phyloP scores from a whole-genome alignment of 2,888 invertebrate genomes.

The Geotrupes spiniger region DNA sequence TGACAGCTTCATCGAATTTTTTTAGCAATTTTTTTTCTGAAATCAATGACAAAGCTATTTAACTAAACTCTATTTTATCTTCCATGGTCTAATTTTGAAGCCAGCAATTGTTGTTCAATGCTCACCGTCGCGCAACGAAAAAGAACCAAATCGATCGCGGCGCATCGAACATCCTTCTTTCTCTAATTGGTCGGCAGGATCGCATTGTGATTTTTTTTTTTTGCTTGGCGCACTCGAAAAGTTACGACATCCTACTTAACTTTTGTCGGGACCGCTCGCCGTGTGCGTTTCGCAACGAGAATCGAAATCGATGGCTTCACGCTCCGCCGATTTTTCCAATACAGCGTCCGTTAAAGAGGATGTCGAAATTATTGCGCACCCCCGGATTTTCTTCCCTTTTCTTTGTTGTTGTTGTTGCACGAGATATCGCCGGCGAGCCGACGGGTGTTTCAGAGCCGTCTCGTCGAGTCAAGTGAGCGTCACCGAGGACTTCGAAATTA shows the following conservation, averaged over 20 bases:
- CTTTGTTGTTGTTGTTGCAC: neutral
- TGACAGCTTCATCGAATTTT: no score
- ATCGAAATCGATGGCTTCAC: constrained; percentile 7
- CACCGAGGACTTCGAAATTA: neutral
- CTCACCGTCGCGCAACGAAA: no score
- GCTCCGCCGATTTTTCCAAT: neutral
- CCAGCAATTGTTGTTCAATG: no score
- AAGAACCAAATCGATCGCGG: no score
- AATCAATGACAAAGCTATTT: no score
- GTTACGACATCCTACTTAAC: constrained; percentile 14
- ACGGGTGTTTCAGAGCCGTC: constrained; percentile 6
- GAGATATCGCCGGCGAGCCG: neutral
- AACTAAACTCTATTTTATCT: no score
- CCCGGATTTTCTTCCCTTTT: constrained; percentile 2
- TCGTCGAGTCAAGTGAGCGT: constrained; percentile 14
- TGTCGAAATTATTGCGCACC: neutral
- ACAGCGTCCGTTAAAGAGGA: constrained; percentile 8
- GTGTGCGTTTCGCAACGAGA: neutral
- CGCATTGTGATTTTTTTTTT: no score
- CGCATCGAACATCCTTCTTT: no score
- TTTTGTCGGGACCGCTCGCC: constrained; percentile 5
- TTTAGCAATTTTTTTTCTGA: no score
- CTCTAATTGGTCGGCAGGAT: no score
- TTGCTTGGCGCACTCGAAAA: no score
- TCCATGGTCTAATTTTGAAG: no score